A percentile compares a stretch with the other conserved stretches of the same genome.
Conservation (phyloP, 1,140 invertebrate genomes). For the Drosophila pseudoobscura region DNA sequence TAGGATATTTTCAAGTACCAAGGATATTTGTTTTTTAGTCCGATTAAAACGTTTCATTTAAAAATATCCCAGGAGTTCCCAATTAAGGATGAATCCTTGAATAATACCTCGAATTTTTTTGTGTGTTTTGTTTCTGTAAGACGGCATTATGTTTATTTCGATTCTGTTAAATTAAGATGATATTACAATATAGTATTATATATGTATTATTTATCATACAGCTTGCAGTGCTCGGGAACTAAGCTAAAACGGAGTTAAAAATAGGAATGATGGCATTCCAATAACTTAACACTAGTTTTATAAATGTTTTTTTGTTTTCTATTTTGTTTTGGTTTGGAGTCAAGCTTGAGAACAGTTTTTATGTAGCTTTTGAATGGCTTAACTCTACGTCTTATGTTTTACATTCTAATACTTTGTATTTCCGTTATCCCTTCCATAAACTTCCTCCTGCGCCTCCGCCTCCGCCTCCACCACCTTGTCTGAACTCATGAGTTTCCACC, state of each 20-base stretch:
- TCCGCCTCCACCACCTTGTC: neutral
- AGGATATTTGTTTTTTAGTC: too few relatives aligned
- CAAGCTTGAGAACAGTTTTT: constrained; percentile 14
- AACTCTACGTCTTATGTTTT: constrained; percentile 42
- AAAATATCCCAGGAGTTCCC: too few relatives aligned
- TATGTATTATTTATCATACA: constrained; percentile 52
- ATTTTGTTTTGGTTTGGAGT: constrained; percentile 1
- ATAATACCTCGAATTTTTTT: too few relatives aligned
- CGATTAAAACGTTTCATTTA: too few relatives aligned
- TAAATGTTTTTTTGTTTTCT: constrained; percentile 9
- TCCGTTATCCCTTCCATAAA: constrained; percentile 55
- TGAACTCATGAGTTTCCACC: neutral
- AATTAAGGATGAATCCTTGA: too few relatives aligned
- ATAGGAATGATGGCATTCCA: constrained; percentile 41
- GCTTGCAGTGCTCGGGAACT: constrained; percentile 60
- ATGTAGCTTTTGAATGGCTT: constrained; percentile 5
- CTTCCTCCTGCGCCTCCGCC: neutral
- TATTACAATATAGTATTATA: constrained; percentile 37
- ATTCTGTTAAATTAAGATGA: constrained; percentile 53
- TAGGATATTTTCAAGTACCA: too few relatives aligned
- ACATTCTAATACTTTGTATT: constrained; percentile 80
- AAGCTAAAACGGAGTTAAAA: constrained; percentile 51
- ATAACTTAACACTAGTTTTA: constrained; percentile 39
- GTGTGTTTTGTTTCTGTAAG: constrained; percentile 21
- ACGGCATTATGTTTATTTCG: constrained; percentile 70